Evolutionary conservation across 2,113 vertebrate genomes (phyloP), one percentile per base, ranked within the genome.

Genomic region (Rhombomys opimus): DNA sequence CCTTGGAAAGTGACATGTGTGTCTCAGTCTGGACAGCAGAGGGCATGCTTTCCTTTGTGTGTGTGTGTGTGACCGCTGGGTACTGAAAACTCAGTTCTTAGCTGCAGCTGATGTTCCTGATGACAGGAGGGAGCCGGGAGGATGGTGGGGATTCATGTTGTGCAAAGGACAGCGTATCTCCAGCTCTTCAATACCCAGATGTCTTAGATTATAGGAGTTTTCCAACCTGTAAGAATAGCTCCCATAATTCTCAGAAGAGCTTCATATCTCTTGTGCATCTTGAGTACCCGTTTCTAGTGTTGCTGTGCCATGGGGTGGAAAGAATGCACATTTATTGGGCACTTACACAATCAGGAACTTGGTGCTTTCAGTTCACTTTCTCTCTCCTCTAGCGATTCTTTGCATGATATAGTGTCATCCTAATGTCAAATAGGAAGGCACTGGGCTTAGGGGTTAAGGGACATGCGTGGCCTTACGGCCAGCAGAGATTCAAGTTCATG

Each of bases 91-190:
- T 87, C 9, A n/a, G 14, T 35, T 91, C 10, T 8, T 9, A 81
- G 20, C n/a, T 63, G 22, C 5, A 13, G 35, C 68, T 89, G 50
- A 22, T 80, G 50, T 54, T 80, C 77, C 77, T 57, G 84, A 35
- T 89, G 11, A 73, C 15, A 20, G 52, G 46, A 73, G 84, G 67
- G 84, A 95, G 41, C 23, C 82, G 91, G 67, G 76, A 87, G 90
- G 57, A 90, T 50, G 89, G 17, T n/a, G 10, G 75, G 59, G 94
- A 93, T 70, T 93, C 80, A 70, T 65, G 30, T 93, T 91, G 87
- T 85, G 1, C 63, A 80, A 80, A 93, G 46, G 41, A 89, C 0
- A 80, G 57, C 12, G 1, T 50, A 12, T 87, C 89, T 96, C 38
- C 13, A 67, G 14, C 68, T 95, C 76, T 50, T 91, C 2, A 89